Base-by-base conservation (phyloP, 2,888 invertebrate genomes). In the Auanema freiburgensis region DNA sequence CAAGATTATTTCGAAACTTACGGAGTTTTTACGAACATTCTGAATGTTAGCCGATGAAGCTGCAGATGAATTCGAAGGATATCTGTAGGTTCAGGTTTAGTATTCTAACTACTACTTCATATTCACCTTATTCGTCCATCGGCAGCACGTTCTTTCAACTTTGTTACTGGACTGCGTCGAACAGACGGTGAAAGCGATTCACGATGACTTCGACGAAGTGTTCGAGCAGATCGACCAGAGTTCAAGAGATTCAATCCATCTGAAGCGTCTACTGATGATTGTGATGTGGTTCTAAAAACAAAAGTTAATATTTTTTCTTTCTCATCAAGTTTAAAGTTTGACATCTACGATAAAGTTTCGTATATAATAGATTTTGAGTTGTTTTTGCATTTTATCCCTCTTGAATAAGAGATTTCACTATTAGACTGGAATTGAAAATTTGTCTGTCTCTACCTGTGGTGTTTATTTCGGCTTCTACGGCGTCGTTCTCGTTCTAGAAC, bases 91-190 rank as follows among this genome's bases (percentile, higher is more conserved):
- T 33, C 8, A 5, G 33, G 4, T 33, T 33, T 33, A 33, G 3
- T 33, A 33, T 5, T 33, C 33, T 33, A 33, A 33, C 8, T 33
- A 33, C 3, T 8, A 5, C 33, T 33, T 33, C 8, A 21, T 42
- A 11, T 58, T 56, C 41, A 69, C 71, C 73, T 65, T 57, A 67
- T 64, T 23, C 74, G 25, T 44, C 66, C 66, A 43, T 72, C 74
- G 1, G 62, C 59, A 18, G 67, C 63, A 24, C 74, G 58, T 50
- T 80, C 80, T 63, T 82, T 82, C 24, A 82, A 60, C 41, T 79
- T 65, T 8, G 78, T 76, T 53, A 82, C 80, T 1, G 82, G 81
- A 40, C 78, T 77, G 41, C 82, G 66, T 25, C 81, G 62, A 33
- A 79, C 74, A 14, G 81, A 72, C 10, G 80, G 80, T 8, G 80